Percentiles rank a stretch among this genome's conserved stretches.
phyloP scores from a whole-genome alignment of 2,113 vertebrate genomes.

The Gopherus evgoodei region DNA sequence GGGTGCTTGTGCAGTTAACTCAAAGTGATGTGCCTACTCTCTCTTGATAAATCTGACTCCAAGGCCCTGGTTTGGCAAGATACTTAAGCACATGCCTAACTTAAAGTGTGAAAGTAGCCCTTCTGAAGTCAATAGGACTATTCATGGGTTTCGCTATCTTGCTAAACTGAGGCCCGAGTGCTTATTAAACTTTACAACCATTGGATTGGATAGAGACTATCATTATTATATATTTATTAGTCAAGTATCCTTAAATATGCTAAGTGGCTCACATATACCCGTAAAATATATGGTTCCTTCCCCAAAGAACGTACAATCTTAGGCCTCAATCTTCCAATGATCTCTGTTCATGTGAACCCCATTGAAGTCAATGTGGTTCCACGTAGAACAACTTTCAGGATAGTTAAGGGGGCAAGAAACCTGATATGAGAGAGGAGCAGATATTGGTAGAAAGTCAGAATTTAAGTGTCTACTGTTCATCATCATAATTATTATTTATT shows the following conservation, averaged over 20 bases:
- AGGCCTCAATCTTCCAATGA: not conserved
- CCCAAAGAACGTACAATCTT: not conserved
- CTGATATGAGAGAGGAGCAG: not conserved
- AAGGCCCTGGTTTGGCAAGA: not conserved
- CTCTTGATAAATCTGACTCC: constrained; percentile 13
- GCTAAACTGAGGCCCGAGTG: not conserved
- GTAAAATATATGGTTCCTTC: not conserved
- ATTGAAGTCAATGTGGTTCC: not conserved
- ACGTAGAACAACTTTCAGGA: not conserved
- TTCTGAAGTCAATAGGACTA: not conserved
- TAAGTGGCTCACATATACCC: fast-evolving
- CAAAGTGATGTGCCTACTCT: not conserved
- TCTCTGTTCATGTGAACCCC: fast-evolving
- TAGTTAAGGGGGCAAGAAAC: not conserved
- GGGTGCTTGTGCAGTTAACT: not conserved
- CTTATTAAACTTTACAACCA: not conserved
- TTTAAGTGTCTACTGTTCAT: fast-evolving
- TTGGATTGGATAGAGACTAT: not conserved
- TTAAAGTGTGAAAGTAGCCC: not conserved
- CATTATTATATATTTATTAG: not conserved
- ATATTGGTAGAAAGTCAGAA: not conserved
- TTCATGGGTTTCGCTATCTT: not conserved
- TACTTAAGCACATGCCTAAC: not conserved
- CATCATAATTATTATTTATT: not conserved
- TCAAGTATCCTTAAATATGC: not conserved